Conservation (phyloP, 2,888 invertebrate genomes). For the Agapostemon virescens region DNA sequence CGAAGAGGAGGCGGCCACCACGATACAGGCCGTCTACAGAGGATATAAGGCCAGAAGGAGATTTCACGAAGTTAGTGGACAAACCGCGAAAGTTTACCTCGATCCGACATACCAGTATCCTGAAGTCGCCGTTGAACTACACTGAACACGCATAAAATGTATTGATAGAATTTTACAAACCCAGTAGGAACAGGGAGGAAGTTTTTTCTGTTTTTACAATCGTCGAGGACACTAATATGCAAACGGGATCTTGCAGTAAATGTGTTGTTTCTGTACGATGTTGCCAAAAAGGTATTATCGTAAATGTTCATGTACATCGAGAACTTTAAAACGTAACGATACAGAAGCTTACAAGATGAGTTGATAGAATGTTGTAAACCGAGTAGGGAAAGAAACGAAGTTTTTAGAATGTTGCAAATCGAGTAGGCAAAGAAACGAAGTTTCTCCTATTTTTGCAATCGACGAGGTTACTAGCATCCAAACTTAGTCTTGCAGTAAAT, state of each 20-base stretch:
- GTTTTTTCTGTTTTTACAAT: background rate
- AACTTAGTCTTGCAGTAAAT: no score
- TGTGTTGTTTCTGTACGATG: background rate
- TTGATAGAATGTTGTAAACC: no score
- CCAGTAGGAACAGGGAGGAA: no score
- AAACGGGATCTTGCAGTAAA: background rate
- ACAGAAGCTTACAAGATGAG: no score
- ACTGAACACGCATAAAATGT: background rate
- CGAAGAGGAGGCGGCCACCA: conserved; percentile 76
- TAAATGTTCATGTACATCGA: no score
- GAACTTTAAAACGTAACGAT: no score
- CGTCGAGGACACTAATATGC: background rate
- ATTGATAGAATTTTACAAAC: background rate
- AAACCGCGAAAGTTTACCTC: background rate
- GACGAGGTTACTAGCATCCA: no score
- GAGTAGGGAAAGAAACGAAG: no score
- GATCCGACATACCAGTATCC: background rate
- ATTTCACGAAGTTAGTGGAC: conserved; percentile 69
- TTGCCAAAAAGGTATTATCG: background rate
- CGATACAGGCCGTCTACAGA: conserved; percentile 77
- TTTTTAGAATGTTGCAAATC: background rate
- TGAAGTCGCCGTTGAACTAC: background rate
- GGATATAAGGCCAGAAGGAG: conserved; percentile 75
- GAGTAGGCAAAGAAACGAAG: background rate
- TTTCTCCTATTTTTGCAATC: no score